phyloP scores from a whole-genome alignment of 2,113 vertebrate species.

The Hippocampus guttulatus region DNA sequence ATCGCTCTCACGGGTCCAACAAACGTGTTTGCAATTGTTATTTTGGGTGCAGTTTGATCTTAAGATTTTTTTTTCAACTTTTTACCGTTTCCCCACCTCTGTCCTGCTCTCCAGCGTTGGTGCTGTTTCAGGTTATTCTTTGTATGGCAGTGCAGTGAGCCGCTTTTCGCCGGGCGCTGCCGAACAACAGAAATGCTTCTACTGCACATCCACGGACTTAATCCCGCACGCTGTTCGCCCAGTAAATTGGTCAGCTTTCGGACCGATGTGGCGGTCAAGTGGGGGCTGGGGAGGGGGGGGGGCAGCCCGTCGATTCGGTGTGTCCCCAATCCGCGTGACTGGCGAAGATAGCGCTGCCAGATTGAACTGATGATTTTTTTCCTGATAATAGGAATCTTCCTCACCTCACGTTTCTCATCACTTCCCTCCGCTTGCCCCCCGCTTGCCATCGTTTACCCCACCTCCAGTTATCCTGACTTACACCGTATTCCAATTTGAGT shows the following conservation, averaged over 20 bases:
- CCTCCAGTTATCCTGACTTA: constrained; percentile 49
- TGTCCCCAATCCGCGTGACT: constrained; percentile 55
- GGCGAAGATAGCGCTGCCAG: constrained; percentile 54
- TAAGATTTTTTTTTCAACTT: constrained; percentile 20
- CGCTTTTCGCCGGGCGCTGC: constrained; percentile 51
- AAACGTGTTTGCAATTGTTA: constrained; percentile 57
- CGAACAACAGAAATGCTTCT: constrained; percentile 69
- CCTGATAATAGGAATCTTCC: constrained; percentile 14
- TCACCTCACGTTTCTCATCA: constrained; percentile 9
- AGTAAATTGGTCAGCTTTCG: constrained; percentile 58
- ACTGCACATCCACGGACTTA: constrained; percentile 63
- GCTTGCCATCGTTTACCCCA: neutral
- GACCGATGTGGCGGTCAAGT: constrained; percentile 55
- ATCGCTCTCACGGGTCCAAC: constrained; percentile 57
- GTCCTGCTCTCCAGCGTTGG: constrained; percentile 45
- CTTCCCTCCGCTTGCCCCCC: constrained; percentile 1
- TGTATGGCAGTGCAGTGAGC: constrained; percentile 50
- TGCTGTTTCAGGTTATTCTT: constrained; percentile 71
- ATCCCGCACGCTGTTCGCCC: constrained; percentile 48
- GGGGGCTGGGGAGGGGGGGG: constrained; percentile 48
- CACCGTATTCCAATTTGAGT: constrained; percentile 19
- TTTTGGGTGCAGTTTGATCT: constrained; percentile 52
- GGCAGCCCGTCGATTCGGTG: constrained; percentile 52
- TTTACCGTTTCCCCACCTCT: constrained; percentile 21
- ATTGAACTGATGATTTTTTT: constrained; percentile 49